Conservation (phyloP, 2,797 vertebrate genomes). For the Uromys caudimaculatus region DNA sequence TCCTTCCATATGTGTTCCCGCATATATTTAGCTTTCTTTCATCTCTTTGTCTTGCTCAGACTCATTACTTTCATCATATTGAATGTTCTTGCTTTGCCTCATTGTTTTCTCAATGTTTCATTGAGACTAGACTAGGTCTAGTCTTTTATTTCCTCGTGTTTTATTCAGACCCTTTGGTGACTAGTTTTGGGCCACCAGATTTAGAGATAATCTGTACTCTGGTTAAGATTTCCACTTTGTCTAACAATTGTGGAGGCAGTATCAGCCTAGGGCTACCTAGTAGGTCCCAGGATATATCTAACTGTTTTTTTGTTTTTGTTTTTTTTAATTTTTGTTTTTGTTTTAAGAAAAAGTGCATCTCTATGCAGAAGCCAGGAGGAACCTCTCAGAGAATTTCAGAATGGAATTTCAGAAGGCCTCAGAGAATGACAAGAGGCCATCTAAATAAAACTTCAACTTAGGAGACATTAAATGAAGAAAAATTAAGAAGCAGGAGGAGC, state of each 20-base stretch:
- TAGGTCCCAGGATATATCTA: neutral
- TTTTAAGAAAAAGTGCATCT: neutral
- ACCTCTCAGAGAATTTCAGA: neutral
- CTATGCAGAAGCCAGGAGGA: neutral
- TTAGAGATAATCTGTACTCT: neutral
- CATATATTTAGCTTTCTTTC: neutral
- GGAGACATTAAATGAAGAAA: neutral
- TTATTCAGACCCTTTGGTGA: neutral
- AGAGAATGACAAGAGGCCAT: neutral
- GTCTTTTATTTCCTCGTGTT: neutral
- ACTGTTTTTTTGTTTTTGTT: neutral
- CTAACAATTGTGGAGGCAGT: neutral
- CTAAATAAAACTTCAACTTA: neutral
- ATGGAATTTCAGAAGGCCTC: neutral
- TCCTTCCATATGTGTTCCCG: neutral
- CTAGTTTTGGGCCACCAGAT: neutral
- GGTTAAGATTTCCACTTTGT: neutral
- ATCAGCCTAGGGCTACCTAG: neutral
- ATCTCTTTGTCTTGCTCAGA: neutral
- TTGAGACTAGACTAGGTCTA: neutral
- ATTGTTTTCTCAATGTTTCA: neutral
- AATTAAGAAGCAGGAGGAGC: neutral
- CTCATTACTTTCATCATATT: neutral
- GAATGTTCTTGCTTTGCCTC: neutral
- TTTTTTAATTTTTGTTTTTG: neutral